phyloP scores from a whole-genome alignment of 2,888 invertebrate genomes.

The Lepidochrysops patricia region DNA sequence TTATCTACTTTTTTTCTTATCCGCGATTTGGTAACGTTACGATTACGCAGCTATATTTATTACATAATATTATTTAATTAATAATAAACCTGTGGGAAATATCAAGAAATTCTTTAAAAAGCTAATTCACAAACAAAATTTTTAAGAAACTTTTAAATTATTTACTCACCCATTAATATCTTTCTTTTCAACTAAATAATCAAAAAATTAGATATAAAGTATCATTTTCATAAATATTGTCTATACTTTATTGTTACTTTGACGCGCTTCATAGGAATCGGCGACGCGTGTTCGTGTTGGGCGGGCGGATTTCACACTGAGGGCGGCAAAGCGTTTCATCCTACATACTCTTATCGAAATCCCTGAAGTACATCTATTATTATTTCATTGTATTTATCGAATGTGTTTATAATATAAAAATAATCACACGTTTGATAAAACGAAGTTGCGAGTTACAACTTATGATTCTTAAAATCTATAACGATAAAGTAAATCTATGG shows the following conservation, averaged over 20 bases:
- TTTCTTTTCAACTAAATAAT: not conserved
- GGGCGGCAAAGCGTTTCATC: not conserved
- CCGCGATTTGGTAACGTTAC: no score
- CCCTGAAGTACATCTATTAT: no score
- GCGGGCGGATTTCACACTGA: slow-evolving; percentile 9
- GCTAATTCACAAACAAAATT: not conserved
- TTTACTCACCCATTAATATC: slow-evolving; percentile 3
- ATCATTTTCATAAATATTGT: not conserved
- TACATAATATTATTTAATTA: no score
- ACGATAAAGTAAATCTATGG: no score
- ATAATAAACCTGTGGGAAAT: no score
- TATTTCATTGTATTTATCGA: not conserved
- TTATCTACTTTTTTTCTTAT: no score
- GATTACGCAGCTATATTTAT: no score
- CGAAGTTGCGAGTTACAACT: no score
- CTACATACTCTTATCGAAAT: not conserved
- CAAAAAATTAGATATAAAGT: not conserved
- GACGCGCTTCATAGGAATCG: not conserved
- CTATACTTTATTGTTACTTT: not conserved
- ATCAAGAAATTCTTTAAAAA: no score
- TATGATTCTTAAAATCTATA: no score
- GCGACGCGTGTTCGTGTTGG: not conserved
- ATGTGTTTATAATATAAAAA: not conserved
- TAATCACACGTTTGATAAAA: not conserved
- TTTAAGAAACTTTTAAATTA: not conserved